Conservation (phyloP, 2,888 invertebrate species). For the Microdon myrmicae region DNA sequence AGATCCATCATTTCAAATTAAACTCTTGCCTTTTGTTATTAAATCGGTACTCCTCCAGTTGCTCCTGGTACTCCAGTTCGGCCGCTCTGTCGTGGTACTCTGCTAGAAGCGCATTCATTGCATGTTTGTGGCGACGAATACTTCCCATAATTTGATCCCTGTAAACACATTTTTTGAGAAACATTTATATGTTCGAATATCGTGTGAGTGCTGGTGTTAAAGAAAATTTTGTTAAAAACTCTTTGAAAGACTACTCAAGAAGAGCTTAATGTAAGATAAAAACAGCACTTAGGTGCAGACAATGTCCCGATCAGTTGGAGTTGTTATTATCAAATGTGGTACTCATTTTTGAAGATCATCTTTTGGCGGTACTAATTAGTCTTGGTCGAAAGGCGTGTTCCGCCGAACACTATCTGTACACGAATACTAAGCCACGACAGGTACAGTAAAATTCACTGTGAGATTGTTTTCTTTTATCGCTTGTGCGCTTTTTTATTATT, state of each 20-base stretch:
- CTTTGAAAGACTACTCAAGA: not conserved
- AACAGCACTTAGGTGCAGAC: too few relatives aligned
- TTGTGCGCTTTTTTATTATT: too few relatives aligned
- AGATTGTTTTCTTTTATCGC: too few relatives aligned
- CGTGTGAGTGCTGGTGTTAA: not conserved
- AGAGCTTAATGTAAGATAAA: not conserved
- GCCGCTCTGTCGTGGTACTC: slow-evolving; percentile 74
- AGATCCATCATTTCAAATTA: not conserved
- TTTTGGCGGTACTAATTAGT: too few relatives aligned
- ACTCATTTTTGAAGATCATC: too few relatives aligned
- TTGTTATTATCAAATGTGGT: too few relatives aligned
- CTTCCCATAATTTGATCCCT: slow-evolving; percentile 77
- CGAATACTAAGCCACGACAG: too few relatives aligned
- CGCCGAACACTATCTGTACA: too few relatives aligned
- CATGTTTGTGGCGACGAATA: slow-evolving; percentile 75
- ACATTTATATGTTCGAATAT: not conserved
- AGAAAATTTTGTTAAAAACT: not conserved
- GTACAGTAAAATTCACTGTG: too few relatives aligned
- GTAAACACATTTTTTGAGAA: slow-evolving; percentile 29
- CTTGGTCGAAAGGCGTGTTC: too few relatives aligned
- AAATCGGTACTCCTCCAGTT: slow-evolving; percentile 61
- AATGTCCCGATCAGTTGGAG: too few relatives aligned
- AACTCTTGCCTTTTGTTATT: slow-evolving; percentile 60
- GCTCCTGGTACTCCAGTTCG: slow-evolving; percentile 64
- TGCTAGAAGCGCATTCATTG: slow-evolving; percentile 76